Evolutionary conservation across 2,888 invertebrate genomes (phyloP), one percentile per base, ranked within the genome.

Genomic region (Mythimna ferrago): DNA sequence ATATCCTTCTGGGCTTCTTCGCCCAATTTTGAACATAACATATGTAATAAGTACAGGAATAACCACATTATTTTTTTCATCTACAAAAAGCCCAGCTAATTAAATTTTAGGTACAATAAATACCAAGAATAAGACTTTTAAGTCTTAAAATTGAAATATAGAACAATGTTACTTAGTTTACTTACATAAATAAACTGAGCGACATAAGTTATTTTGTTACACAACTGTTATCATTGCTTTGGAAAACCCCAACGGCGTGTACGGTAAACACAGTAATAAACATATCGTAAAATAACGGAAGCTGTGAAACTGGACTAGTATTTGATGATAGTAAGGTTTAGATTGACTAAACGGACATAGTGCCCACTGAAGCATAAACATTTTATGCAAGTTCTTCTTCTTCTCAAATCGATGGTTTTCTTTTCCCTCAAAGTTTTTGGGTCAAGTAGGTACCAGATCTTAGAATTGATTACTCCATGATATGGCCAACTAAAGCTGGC

Each of bases 191-290:
- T 35, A 19, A 19, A 48, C 1, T 48, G 6, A 14, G 14, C 9
- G 14, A 48, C 16, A 19, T 16, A 19, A 16, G 48, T 48, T 16
- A 19, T 48, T 48, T 48, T 48, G 48, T 16, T 19, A 48, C 48
- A 48, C 16, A 19, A 48, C 19, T 69, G 58, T 4, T 58, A 73
- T 73, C 73, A 69, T 10, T 53, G n/a, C 35, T 58, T 53, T 53
- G 78, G 78, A 26, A 77, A 77, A 44, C 57, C 58, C 73, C 58
- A 44, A 9, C 44, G 51, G 10, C 32, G 11, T 67, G 57, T 38
- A 32, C 32, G 26, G 48, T 67, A 38, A 73, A 66, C 11, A 32
- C 32, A 51, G 32, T 19, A 38, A 71, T 53, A 48, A 48, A 48
- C 48, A 48, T 71, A 71, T 71, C 71, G 7, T 19, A 6, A 51